Conservation (phyloP, 2,888 invertebrate species). For the Catocala sponsa region DNA sequence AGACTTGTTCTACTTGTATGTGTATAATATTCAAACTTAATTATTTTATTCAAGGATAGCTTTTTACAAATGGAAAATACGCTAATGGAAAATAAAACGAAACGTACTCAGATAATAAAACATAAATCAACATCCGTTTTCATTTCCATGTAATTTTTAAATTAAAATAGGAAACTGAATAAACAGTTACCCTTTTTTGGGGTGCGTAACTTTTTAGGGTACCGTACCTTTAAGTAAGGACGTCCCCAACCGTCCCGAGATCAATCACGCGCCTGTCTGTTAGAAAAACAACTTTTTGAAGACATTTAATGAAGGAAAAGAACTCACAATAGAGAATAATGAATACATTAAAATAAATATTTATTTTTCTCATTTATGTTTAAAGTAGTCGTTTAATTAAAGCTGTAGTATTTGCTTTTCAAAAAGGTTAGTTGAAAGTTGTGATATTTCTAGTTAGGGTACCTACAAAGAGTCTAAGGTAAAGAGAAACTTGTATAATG, state of each 20-base stretch:
- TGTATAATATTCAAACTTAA: too few relatives aligned
- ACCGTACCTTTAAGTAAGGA: slow-evolving; percentile 7
- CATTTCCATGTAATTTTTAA: slow-evolving; percentile 12
- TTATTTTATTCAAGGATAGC: too few relatives aligned
- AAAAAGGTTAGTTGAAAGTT: too few relatives aligned
- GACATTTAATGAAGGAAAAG: background rate
- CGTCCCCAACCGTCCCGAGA: background rate
- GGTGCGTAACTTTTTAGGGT: slow-evolving; percentile 4
- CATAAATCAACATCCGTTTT: slow-evolving; percentile 9
- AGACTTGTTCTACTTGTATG: too few relatives aligned
- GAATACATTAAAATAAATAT: background rate
- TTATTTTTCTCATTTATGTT: background rate
- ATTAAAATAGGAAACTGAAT: slow-evolving; percentile 14
- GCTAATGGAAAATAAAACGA: too few relatives aligned
- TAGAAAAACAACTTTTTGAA: background rate
- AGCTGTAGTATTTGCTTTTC: too few relatives aligned
- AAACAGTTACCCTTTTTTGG: slow-evolving; percentile 16
- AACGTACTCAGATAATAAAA: background rate
- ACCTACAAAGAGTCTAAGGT: too few relatives aligned
- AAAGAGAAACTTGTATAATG: too few relatives aligned
- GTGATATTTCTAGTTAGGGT: too few relatives aligned
- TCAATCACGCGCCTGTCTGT: background rate
- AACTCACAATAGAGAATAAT: background rate
- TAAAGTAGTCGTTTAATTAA: background rate
- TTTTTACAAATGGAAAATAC: too few relatives aligned